phyloP scores from a whole-genome alignment of 2,888 invertebrate genomes.

The Anthoptus insignis region DNA sequence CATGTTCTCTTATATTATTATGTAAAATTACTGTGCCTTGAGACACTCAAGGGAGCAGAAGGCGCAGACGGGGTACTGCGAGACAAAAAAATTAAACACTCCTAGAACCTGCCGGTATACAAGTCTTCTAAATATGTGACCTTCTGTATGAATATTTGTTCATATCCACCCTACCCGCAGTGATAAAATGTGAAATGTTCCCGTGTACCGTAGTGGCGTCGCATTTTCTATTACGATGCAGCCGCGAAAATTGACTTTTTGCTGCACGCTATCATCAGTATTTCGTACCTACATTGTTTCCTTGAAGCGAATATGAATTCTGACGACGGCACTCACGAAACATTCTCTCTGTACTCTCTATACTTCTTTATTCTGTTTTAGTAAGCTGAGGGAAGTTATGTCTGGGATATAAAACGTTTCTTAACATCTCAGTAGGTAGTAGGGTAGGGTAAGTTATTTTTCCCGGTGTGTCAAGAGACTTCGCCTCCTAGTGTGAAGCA shows the following conservation, averaged over 20 bases:
- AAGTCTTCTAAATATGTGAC: background rate
- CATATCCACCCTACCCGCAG: background rate
- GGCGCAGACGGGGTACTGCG: too few relatives aligned
- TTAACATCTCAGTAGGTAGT: too few relatives aligned
- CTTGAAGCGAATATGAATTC: constrained; percentile 27
- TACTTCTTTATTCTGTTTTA: background rate
- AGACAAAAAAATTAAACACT: too few relatives aligned
- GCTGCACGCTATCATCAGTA: constrained; percentile 15
- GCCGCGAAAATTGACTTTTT: constrained; percentile 33
- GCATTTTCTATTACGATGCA: constrained; percentile 31
- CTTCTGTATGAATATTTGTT: background rate
- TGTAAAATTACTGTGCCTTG: too few relatives aligned
- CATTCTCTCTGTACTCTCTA: constrained; percentile 12
- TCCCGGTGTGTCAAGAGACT: too few relatives aligned
- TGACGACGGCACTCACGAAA: constrained; percentile 1
- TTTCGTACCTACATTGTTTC: constrained; percentile 23
- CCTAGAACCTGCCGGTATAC: too few relatives aligned
- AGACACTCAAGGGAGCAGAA: too few relatives aligned
- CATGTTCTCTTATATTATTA: too few relatives aligned
- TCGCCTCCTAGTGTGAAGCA: too few relatives aligned
- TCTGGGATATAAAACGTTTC: background rate
- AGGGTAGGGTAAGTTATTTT: too few relatives aligned
- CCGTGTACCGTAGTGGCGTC: constrained; percentile 11
- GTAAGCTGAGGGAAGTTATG: background rate
- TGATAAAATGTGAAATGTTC: constrained; percentile 18